These are phyloP conservation scores for Drosophila grimshawi DNA, from an alignment of 1,140 invertebrate genomes.

Conservation along the genomic window DNA sequence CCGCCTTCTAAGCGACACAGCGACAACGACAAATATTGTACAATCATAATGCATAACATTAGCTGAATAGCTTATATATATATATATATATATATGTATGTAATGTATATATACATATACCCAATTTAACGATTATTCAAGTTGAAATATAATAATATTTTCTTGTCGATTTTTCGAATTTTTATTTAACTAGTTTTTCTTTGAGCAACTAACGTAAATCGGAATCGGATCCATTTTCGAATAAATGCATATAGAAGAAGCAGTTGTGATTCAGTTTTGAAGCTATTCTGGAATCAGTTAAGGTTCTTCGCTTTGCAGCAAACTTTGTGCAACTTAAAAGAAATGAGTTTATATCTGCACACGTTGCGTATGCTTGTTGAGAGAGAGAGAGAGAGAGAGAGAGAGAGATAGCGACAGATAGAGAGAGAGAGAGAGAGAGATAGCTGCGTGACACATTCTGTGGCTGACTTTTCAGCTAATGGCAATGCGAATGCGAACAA, in stretches of 20 bases:
- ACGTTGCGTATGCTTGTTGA: conserved; percentile 60
- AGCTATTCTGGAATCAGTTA: too few relatives aligned
- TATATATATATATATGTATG: not conserved
- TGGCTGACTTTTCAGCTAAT: conserved; percentile 69
- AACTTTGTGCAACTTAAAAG: too few relatives aligned
- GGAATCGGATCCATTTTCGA: too few relatives aligned
- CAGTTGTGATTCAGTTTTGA: too few relatives aligned
- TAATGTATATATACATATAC: too few relatives aligned
- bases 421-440: conserved; percentile 17
- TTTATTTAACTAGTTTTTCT: too few relatives aligned
- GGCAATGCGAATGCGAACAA: conserved; percentile 16
- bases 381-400: not conserved
- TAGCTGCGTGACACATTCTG: conserved; percentile 67
- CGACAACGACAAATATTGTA: conserved; percentile 58
- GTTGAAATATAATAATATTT: too few relatives aligned
- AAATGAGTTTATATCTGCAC: not conserved
- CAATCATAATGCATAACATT: conserved; percentile 73
- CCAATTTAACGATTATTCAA: too few relatives aligned
- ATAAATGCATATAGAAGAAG: too few relatives aligned
- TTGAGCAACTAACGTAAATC: too few relatives aligned
- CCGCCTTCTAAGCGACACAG: conserved; percentile 78
- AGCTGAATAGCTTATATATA: conserved; percentile 25
- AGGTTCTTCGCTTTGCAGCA: too few relatives aligned
- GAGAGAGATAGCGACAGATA: not conserved
- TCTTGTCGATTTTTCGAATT: too few relatives aligned